Evolutionary conservation across 2,797 vertebrate genomes (phyloP), one percentile per base, ranked within the genome.

Genomic region (Leptodactylus fallax): DNA sequence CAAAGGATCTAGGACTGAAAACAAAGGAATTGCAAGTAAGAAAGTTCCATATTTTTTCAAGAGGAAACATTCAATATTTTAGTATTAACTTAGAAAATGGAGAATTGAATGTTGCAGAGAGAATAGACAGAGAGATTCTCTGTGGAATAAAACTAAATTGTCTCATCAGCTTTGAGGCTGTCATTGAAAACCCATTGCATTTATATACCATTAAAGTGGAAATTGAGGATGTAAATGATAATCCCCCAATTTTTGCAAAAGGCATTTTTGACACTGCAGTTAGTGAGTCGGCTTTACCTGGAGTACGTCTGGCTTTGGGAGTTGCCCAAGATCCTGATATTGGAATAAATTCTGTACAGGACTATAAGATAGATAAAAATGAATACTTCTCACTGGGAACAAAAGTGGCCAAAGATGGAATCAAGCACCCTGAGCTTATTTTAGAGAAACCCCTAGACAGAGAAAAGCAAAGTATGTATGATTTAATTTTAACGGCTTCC

Each of bases 311-410:
- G 90, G 90, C 91, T 2, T 86, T 97, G 27, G 95, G 95, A 69
- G 91, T 91, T 2, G 95, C 95, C 2, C 85, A 93, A 12, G 96
- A 97, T 85, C 92, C 92, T 2, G 96, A 96, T 87, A 92, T 95
- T 88, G 95, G 95, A 6, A 72, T 61, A 1, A 95, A 96, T 88
- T 93, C 94, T 12, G 81, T 97, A 0, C 95, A 94, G 84, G 91
- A 91, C 0, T 96, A 97, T 78, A 88, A 92, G 0, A 84, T 97
- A 6, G 94, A 85, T 86, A 89, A 91, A 86, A 95, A 95, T 72
- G 92, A 95, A 0, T 86, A 93, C 89, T 97, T 96, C 83, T 86
- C 89, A 56, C 19, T 97, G 0, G 91, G 91, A 21, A 71, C 93
- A 3, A 96, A 94, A 79, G 93, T 91, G 3, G 74, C 92, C 1